Evolutionary conservation across 2,113 vertebrate genomes (phyloP).

Genomic region (Coptodon bakossiorum): DNA sequence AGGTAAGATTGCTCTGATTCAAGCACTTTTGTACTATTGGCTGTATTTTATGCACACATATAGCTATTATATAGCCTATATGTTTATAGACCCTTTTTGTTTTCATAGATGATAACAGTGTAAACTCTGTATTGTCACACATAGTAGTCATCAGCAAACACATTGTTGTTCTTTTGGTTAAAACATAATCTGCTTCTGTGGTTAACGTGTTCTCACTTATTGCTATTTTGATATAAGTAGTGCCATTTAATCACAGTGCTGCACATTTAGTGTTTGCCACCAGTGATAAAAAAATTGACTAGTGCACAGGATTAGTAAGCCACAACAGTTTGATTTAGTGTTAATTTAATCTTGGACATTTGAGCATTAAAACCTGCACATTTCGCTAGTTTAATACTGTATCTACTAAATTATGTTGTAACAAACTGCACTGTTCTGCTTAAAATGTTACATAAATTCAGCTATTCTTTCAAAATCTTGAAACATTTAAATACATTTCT

Average conservation of each 20-base stretch:
- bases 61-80: background rate
- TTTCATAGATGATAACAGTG: background rate
- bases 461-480: background rate
- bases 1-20: background rate
- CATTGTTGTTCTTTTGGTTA: background rate
- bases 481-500: too few species aligned
- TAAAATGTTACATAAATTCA: background rate
- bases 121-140: background rate
- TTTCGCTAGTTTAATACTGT: fast-evolving
- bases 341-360: background rate
- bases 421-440: background rate
- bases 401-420: background rate
- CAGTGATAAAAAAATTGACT: background rate
- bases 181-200: background rate
- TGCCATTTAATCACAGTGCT: background rate
- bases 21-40: background rate
- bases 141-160: background rate
- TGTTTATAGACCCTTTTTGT: fast-evolving
- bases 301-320: fast-evolving
- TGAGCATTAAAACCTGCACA: background rate
- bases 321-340: background rate
- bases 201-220: background rate
- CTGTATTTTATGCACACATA: background rate
- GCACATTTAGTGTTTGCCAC: background rate
- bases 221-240: background rate